Base-by-base conservation (phyloP, 2,797 vertebrate species). In the Decapterus maruadsi region DNA sequence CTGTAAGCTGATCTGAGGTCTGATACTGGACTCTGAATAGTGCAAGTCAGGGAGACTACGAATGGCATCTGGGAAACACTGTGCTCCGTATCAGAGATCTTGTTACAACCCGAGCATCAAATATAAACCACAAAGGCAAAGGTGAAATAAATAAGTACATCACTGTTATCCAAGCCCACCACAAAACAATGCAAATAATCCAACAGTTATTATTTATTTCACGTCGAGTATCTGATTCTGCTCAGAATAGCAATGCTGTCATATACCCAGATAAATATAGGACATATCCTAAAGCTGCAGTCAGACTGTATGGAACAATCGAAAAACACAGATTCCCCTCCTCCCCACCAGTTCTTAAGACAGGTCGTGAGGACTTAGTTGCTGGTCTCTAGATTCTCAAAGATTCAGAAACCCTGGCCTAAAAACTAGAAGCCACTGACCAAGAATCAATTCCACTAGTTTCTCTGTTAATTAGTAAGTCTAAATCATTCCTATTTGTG, bases 21-120 rank as follows among this genome's bases (percentile, higher is more conserved):
- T 48, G 51, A 54, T 14, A 26, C 12, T 12, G 22, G 51, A 54
- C 51, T 54, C 6, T 34, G 31, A 34, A 34, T 34, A 34, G 20
- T 14, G 20, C 22, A 22, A 53, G 20, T 26, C 20, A 22, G 9
- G 4, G 51, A 26, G 50, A 53, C 50, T 53, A 26, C 4, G 8
- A 53, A 69, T 46, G 60, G 34, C 63, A 50, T 53, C 50, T 53
- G 50, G 75, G 69, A 79, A 87, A 58, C 69, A 57, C 67, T 62
- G 34, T 3, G 40, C 55, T 54, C 43, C 43, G 12, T 29, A n/a
- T 20, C 48, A 65, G 13, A 17, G 72, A 62, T 82, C 71, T 20
- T 5, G 60, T 75, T 78, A 53, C 71, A 43, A 51, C 75, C 11
- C 1, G 13, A 46, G 22, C 11, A 26, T 50, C 43, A 45, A 61